Conservation (phyloP, 2,888 invertebrate genomes). For the Polia nebulosa region DNA sequence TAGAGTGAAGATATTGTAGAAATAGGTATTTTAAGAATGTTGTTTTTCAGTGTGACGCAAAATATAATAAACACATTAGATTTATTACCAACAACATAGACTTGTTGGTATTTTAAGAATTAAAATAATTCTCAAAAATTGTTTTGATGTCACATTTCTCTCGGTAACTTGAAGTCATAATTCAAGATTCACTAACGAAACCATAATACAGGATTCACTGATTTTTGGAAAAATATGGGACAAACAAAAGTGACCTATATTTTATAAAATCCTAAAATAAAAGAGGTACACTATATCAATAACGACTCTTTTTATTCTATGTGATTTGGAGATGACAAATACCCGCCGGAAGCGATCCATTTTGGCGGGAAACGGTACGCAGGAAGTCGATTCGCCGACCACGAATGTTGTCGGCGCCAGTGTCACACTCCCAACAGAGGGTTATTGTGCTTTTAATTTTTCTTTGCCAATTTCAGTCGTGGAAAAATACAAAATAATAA, state of each 20-base stretch:
- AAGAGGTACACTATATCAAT: conserved; percentile 31
- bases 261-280: conserved; percentile 11
- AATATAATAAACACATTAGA: neutral
- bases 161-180: neutral
- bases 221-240: neutral
- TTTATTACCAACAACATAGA: conserved; percentile 8
- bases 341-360: conserved; percentile 90
- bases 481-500: conserved; percentile 10
- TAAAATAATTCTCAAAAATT: neutral
- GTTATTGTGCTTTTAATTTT: conserved; percentile 71
- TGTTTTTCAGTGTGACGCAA: neutral
- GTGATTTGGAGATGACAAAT: conserved; percentile 89
- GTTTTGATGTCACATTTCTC: neutral
- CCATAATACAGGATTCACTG: neutral
- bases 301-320: conserved; percentile 71
- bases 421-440: conserved; percentile 67
- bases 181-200: neutral
- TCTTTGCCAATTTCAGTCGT: conserved; percentile 58
- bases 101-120: neutral
- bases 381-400: conserved; percentile 90
- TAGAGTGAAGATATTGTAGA: conserved; percentile 66
- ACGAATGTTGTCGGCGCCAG: conserved; percentile 88
- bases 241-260: neutral
- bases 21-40: conserved; percentile 17
- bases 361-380: conserved; percentile 88